Percentiles rank a stretch among this genome's conserved stretches.
These are phyloP conservation scores for Flabesymbios commensalis DNA, from an alignment of 2,888 invertebrate genomes.

Conservation along the genomic window DNA sequence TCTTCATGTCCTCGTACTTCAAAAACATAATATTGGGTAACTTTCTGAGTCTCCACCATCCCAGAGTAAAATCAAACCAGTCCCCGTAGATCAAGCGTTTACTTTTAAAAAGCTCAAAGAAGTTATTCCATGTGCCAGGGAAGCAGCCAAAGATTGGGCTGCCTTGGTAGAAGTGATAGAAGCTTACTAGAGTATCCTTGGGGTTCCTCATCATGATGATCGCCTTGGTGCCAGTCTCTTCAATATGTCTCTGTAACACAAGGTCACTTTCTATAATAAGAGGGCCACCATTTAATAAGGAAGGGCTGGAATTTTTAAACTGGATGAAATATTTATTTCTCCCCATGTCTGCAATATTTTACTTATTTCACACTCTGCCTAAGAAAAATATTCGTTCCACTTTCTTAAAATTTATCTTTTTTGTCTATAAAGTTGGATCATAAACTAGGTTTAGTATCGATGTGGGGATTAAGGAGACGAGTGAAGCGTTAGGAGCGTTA, in stretches of 20 bases:
- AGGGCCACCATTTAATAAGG: too few species aligned
- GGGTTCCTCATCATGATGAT: constrained; percentile 21
- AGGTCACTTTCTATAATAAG: too few species aligned
- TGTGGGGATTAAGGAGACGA: too few species aligned
- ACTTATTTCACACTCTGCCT: too few species aligned
- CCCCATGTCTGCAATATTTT: too few species aligned
- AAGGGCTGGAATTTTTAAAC: too few species aligned
- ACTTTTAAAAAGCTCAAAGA: constrained; percentile 11
- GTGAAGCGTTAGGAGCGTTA: too few species aligned
- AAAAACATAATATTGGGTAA: constrained; percentile 3
- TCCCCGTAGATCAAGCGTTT: constrained; percentile 10
- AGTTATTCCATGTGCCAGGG: constrained; percentile 17
- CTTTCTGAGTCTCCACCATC: constrained; percentile 14
- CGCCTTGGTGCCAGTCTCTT: neutral
- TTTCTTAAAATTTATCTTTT: too few species aligned
- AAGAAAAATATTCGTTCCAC: too few species aligned
- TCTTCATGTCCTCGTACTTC: constrained; percentile 23
- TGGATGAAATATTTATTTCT: too few species aligned
- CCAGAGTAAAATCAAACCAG: constrained; percentile 8
- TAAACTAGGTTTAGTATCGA: too few species aligned
- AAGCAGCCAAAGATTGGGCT: constrained; percentile 7
- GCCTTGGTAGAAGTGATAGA: constrained; percentile 20
- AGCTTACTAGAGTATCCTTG: constrained; percentile 22
- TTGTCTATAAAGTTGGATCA: too few species aligned
- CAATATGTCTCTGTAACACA: neutral